phyloP scores from a whole-genome alignment of 2,888 invertebrate species.

The Conistra vaccinii region DNA sequence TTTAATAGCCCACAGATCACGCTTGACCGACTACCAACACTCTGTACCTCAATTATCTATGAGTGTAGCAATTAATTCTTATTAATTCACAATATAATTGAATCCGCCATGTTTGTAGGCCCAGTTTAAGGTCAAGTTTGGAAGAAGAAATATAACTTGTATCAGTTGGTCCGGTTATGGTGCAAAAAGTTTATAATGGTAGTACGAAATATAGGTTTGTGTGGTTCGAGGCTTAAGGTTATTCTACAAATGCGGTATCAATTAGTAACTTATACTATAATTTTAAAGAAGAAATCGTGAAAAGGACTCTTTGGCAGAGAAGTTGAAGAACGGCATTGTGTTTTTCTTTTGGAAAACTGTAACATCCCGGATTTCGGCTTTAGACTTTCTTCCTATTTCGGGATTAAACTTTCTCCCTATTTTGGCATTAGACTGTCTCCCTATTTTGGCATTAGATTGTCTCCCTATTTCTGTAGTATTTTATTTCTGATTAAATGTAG shows the following conservation, averaged over 20 bases:
- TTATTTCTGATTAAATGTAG: background rate
- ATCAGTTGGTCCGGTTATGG: background rate
- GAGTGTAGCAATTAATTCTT: constrained; percentile 39
- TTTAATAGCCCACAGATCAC: constrained; percentile 14
- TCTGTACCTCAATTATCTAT: constrained; percentile 16
- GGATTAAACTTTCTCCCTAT: background rate
- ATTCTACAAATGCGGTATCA: background rate
- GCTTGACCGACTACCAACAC: constrained; percentile 30
- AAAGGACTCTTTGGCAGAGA: background rate
- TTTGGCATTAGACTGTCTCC: no score
- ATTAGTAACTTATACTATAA: no score
- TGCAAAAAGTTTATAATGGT: constrained; percentile 37
- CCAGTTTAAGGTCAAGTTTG: constrained; percentile 26
- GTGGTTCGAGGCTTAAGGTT: constrained; percentile 31
- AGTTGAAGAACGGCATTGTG: background rate
- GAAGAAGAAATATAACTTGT: constrained; percentile 33
- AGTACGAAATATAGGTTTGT: constrained; percentile 15
- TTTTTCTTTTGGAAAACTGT: background rate
- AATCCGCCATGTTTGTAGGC: constrained; percentile 22
- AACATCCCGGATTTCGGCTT: background rate
- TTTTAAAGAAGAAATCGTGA: background rate
- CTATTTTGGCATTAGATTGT: no score
- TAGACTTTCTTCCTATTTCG: no score
- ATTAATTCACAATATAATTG: constrained; percentile 26
- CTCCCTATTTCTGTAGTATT: background rate